These are phyloP conservation scores for Cacoxenus indagator DNA, from an alignment of 2,888 invertebrate species.

Conservation along the genomic window DNA sequence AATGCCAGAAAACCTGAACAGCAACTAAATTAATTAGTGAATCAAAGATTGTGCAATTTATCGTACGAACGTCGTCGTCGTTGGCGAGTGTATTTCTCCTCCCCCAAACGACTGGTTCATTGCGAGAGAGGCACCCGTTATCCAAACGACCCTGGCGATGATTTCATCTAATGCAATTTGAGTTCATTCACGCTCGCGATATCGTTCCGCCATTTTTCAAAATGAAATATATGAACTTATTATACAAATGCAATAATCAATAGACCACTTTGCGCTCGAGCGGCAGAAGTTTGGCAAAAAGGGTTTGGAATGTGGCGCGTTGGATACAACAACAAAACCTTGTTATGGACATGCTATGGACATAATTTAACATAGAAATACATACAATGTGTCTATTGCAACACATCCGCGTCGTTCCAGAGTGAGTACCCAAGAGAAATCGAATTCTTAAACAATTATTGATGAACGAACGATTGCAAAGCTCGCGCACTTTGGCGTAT, in stretches of 20 bases:
- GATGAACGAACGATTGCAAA: background rate
- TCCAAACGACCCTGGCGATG: background rate
- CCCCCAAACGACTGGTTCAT: too few relatives aligned
- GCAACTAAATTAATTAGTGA: background rate
- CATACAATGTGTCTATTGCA: background rate
- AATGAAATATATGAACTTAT: conserved; percentile 2
- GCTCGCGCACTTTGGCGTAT: background rate
- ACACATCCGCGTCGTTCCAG: too few relatives aligned
- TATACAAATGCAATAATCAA: conserved; percentile 18
- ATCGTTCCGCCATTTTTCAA: background rate
- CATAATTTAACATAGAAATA: background rate
- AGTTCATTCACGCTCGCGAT: background rate
- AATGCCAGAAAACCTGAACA: background rate
- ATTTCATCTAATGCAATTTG: conserved; percentile 2
- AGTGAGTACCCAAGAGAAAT: background rate
- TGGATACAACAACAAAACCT: too few relatives aligned
- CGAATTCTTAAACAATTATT: too few relatives aligned
- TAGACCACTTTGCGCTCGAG: background rate
- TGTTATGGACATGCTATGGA: too few relatives aligned
- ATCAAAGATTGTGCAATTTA: background rate
- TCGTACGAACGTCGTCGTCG: background rate
- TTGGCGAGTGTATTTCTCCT: background rate
- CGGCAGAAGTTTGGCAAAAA: background rate
- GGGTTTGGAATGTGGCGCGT: too few relatives aligned
- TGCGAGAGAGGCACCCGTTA: too few relatives aligned